Conservation (phyloP, 2,797 vertebrate species). For the Spinibarbus caldwelli region DNA sequence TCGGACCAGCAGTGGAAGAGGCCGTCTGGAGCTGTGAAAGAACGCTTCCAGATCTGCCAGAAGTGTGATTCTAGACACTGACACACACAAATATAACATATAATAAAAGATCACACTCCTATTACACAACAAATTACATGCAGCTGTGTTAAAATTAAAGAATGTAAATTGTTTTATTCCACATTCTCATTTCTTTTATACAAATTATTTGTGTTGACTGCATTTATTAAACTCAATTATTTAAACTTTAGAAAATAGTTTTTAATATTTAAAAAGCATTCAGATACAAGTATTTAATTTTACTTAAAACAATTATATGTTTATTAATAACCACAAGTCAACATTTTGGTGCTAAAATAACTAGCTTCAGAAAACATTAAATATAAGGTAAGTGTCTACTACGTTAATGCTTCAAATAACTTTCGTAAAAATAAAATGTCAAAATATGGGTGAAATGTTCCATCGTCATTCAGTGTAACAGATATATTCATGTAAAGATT, state of each 20-base stretch:
- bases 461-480: background rate
- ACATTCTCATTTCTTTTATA: background rate
- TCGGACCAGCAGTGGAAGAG: slow-evolving; percentile 86
- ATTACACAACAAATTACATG: background rate
- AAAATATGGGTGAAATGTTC: background rate
- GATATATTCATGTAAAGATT: too few relatives aligned
- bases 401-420: background rate
- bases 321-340: background rate
- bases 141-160: background rate
- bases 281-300: background rate
- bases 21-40: slow-evolving; percentile 68
- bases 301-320: background rate
- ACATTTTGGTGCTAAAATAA: background rate
- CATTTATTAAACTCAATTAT: background rate
- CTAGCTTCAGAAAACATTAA: background rate
- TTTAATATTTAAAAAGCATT: background rate
- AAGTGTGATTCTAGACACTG: slow-evolving; percentile 83
- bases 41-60: slow-evolving; percentile 81
- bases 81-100: slow-evolving; percentile 13
- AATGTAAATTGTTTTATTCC: background rate
- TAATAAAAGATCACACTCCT: background rate
- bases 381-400: background rate
- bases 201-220: background rate
- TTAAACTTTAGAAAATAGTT: background rate
- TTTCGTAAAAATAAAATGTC: background rate